phyloP scores from a whole-genome alignment of 2,113 vertebrate species.

The Ammodytes marinus region DNA sequence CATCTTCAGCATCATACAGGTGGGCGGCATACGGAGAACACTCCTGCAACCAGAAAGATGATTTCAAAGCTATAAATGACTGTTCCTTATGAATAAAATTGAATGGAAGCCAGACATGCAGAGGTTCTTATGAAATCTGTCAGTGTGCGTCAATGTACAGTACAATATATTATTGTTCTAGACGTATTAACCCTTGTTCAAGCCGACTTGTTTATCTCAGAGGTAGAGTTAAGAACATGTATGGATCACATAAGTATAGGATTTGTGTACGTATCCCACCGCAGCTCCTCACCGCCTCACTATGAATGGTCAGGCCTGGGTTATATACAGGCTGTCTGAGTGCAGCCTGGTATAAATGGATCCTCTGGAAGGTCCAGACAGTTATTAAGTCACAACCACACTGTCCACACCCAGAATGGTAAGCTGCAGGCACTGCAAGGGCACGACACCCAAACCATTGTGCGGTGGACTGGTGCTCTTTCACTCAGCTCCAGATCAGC shows the following conservation, averaged over 20 bases:
- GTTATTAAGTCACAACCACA: slow-evolving; percentile 82
- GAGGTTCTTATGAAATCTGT: not conserved
- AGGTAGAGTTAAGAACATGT: slow-evolving; percentile 1
- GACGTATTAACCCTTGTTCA: not conserved
- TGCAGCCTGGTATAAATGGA: slow-evolving; percentile 73
- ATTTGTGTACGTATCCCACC: slow-evolving; percentile 23
- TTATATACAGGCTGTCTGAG: slow-evolving; percentile 73
- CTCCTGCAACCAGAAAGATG: slow-evolving; percentile 71
- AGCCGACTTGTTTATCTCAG: slow-evolving; percentile 8
- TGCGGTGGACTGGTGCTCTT: slow-evolving; percentile 49
- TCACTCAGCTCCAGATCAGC: slow-evolving; percentile 41
- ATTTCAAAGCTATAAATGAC: not conserved
- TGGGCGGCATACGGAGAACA: slow-evolving; percentile 89
- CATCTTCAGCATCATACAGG: slow-evolving; percentile 88
- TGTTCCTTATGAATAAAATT: not conserved
- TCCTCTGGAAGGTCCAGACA: slow-evolving; percentile 66
- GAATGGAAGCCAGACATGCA: not conserved
- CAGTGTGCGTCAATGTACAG: not conserved
- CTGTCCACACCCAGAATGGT: slow-evolving; percentile 80
- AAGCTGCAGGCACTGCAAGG: slow-evolving; percentile 45
- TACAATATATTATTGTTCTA: not conserved
- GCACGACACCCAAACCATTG: slow-evolving; percentile 64
- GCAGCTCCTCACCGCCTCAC: slow-evolving; percentile 14
- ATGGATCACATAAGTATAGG: slow-evolving; percentile 38
- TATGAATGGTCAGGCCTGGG: slow-evolving; percentile 54